A percentile compares a stretch with the other conserved stretches of the same genome.
phyloP scores from a whole-genome alignment of 2,888 invertebrate species.

The Lasioglossum villosulum region DNA sequence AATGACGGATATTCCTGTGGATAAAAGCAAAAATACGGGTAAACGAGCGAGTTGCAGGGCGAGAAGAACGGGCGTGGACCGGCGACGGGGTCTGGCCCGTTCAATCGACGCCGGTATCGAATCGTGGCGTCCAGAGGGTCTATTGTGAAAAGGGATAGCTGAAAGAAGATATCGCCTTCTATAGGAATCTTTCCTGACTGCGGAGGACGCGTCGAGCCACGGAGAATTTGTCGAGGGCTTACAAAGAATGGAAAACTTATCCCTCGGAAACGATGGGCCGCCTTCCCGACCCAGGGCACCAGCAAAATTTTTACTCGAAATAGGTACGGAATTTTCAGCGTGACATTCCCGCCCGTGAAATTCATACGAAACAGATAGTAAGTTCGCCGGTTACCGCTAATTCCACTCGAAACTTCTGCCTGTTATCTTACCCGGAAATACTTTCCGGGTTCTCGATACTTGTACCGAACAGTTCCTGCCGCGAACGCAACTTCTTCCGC shows the following conservation, averaged over 20 bases:
- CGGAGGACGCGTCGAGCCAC: constrained; percentile 22
- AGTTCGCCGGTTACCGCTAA: constrained; percentile 2
- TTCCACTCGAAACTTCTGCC: constrained; percentile 1
- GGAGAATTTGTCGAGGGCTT: constrained; percentile 48
- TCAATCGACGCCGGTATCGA: constrained; percentile 28
- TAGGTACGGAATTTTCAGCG: background rate
- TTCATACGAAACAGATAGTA: constrained; percentile 7
- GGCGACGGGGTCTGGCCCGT: background rate
- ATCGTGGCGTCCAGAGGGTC: constrained; percentile 9
- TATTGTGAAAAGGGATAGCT: constrained; percentile 22
- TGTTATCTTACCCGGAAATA: constrained; percentile 7
- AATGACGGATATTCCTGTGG: constrained; percentile 1
- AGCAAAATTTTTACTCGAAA: constrained; percentile 12
- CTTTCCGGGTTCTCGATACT: constrained; percentile 4
- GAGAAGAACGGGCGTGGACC: constrained; percentile 1
- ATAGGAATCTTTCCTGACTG: constrained; percentile 29
- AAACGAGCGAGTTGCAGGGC: background rate
- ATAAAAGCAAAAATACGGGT: background rate
- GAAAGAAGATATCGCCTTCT: constrained; percentile 32
- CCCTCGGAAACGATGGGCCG: constrained; percentile 32
- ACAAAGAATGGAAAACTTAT: constrained; percentile 55
- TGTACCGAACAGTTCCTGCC: background rate
- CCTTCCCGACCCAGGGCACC: constrained; percentile 6
- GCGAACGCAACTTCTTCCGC: background rate
- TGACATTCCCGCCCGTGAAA: background rate